Evolutionary conservation across 2,888 invertebrate genomes (phyloP).

Genomic region (Siphlonurus alternatus): DNA sequence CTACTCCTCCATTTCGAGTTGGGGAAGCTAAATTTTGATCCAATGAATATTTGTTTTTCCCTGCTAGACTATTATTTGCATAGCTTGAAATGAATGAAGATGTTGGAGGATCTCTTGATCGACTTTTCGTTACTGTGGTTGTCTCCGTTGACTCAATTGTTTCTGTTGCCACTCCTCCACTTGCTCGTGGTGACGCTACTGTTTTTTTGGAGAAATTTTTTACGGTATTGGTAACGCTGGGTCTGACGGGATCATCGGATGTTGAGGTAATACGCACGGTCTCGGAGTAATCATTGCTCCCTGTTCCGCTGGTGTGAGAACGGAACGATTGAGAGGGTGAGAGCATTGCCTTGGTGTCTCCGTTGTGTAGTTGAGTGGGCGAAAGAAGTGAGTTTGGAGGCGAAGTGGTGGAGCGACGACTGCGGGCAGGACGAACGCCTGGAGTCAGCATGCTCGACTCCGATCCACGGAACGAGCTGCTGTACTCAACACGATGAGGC

Average conservation of each 20-base stretch:
- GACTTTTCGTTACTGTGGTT: slow-evolving; percentile 49
- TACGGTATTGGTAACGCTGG: slow-evolving; percentile 52
- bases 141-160: slow-evolving; percentile 54
- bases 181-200: slow-evolving; percentile 43
- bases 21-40: slow-evolving; percentile 28
- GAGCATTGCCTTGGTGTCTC: not conserved
- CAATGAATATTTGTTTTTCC: slow-evolving; percentile 33
- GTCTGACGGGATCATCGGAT: slow-evolving; percentile 45
- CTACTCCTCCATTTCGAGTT: slow-evolving; percentile 33
- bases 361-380: slow-evolving; percentile 6
- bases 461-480: slow-evolving; percentile 18
- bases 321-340: slow-evolving; percentile 7
- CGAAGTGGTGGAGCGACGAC: not conserved
- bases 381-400: slow-evolving; percentile 5
- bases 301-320: slow-evolving; percentile 27
- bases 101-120: slow-evolving; percentile 35
- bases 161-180: slow-evolving; percentile 32
- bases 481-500: slow-evolving; percentile 14
- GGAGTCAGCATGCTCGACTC: slow-evolving; percentile 10
- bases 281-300: slow-evolving; percentile 51
- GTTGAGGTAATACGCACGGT: slow-evolving; percentile 51
- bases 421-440: slow-evolving; percentile 4
- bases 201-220: slow-evolving; percentile 52
- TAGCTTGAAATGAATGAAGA: slow-evolving; percentile 22
- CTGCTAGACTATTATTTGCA: not conserved